These are phyloP conservation scores for Myotis vivesi DNA, from an alignment of 2,797 vertebrate genomes.

Conservation along the genomic window DNA sequence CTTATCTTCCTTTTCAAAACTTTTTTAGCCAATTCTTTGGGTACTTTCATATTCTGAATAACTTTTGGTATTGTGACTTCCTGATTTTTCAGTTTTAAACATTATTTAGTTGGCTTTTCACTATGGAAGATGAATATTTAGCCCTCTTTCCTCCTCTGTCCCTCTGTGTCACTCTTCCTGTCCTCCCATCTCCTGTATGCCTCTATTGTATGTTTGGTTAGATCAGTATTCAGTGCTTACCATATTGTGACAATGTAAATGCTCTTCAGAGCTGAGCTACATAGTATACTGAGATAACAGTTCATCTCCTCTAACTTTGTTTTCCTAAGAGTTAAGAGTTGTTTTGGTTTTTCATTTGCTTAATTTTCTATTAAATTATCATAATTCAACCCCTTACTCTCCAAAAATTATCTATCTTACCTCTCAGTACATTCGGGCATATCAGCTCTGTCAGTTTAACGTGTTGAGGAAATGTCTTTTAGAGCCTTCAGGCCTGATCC, in stretches of 20 bases:
- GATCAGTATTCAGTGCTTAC: background rate
- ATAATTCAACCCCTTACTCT: background rate
- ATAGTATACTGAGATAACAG: background rate
- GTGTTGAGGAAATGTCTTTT: background rate
- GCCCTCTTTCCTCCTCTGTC: background rate
- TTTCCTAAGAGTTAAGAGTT: background rate
- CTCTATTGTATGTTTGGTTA: background rate
- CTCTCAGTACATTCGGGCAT: background rate
- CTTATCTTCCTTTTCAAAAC: background rate
- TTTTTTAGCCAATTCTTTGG: background rate
- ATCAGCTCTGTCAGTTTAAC: background rate
- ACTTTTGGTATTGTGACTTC: background rate
- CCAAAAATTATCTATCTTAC: background rate
- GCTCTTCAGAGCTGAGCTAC: background rate
- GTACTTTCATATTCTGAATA: background rate
- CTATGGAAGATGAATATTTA: background rate
- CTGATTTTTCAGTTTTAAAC: background rate
- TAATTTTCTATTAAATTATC: slow-evolving; percentile 21
- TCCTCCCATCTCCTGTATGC: background rate
- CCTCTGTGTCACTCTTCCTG: background rate
- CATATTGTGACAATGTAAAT: background rate
- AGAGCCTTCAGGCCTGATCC: background rate
- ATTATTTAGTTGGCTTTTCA: background rate
- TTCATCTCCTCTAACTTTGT: background rate
- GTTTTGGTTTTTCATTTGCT: slow-evolving; percentile 27